Evolutionary conservation across 2,797 vertebrate species (phyloP).

Genomic region (Euthynnus affinis): DNA sequence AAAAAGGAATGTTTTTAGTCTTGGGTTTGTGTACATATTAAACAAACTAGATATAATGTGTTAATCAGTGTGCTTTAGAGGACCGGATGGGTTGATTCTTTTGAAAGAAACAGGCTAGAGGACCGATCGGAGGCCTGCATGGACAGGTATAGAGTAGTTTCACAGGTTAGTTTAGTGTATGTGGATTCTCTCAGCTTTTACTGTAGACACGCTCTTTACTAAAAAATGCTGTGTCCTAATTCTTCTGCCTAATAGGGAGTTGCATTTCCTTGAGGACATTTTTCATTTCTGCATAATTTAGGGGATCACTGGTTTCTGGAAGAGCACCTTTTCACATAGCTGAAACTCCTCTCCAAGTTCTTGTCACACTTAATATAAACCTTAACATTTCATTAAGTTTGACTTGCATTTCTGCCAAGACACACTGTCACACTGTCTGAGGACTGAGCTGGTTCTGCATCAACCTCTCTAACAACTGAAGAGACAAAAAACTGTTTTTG

Average conservation of each 20-base stretch:
- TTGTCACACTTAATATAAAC: slow-evolving; percentile 54
- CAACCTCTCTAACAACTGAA: slow-evolving; percentile 9
- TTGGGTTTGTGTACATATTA: too few species aligned
- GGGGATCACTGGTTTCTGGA: slow-evolving; percentile 37
- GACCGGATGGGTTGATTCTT: too few species aligned
- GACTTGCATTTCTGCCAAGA: slow-evolving; percentile 17
- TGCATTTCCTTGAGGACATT: slow-evolving; percentile 48
- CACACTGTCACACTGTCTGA: slow-evolving; percentile 8
- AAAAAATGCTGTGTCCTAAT: slow-evolving; percentile 49
- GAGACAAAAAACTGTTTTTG: slow-evolving; percentile 7
- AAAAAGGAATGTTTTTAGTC: too few species aligned
- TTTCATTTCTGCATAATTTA: slow-evolving; percentile 56
- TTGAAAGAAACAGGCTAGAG: too few species aligned
- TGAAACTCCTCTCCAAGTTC: slow-evolving; percentile 46
- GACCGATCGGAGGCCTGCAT: neutral
- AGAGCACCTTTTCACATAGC: slow-evolving; percentile 43
- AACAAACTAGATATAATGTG: too few species aligned
- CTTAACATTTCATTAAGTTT: slow-evolving; percentile 40
- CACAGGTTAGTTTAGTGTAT: slow-evolving; percentile 5
- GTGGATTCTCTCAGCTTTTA: neutral
- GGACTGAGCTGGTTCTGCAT: slow-evolving; percentile 5
- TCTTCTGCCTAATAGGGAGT: slow-evolving; percentile 34
- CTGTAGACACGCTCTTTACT: slow-evolving; percentile 23
- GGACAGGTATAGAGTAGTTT: neutral
- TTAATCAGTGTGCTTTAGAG: too few species aligned